phyloP scores from a whole-genome alignment of 2,113 vertebrate genomes.

The Piprites chloris region DNA sequence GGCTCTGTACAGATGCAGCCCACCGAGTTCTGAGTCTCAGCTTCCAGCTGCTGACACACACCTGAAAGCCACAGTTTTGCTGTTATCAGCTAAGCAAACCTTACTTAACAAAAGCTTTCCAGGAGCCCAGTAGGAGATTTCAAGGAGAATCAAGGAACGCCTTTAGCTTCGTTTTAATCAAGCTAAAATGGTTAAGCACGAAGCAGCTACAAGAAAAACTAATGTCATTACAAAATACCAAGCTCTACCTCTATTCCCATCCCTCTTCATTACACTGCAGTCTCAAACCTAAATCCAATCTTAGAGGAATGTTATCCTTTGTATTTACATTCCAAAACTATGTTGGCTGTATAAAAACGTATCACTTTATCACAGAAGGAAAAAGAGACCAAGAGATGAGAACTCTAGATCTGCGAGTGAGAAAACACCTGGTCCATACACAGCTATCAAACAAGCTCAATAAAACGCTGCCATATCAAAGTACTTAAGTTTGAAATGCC shows the following conservation, averaged over 20 bases:
- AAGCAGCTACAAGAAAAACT: not conserved
- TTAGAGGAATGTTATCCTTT: not conserved
- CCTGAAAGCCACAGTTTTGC: not conserved
- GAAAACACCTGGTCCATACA: not conserved
- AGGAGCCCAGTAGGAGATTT: not conserved
- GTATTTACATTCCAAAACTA: not conserved
- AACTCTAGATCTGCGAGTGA: not conserved
- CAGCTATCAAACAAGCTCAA: not conserved
- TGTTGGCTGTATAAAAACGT: not conserved
- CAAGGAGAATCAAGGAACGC: not conserved
- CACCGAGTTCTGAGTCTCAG: accelerated
- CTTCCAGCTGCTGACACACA: not conserved
- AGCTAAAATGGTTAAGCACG: not conserved
- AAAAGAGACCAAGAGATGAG: not conserved
- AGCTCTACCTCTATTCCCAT: not conserved
- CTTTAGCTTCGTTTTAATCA: not conserved
- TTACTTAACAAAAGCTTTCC: conserved; percentile 26
- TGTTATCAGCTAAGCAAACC: not conserved
- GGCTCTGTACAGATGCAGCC: not conserved
- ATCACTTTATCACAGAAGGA: not conserved
- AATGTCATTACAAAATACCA: not conserved
- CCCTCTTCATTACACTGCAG: not conserved
- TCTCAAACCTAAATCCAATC: not conserved
- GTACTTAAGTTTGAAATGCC: not conserved
- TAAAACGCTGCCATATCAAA: not conserved